These are phyloP conservation scores for Phoxinus phoxinus DNA, from an alignment of 2,113 vertebrate species.

Conservation along the genomic window DNA sequence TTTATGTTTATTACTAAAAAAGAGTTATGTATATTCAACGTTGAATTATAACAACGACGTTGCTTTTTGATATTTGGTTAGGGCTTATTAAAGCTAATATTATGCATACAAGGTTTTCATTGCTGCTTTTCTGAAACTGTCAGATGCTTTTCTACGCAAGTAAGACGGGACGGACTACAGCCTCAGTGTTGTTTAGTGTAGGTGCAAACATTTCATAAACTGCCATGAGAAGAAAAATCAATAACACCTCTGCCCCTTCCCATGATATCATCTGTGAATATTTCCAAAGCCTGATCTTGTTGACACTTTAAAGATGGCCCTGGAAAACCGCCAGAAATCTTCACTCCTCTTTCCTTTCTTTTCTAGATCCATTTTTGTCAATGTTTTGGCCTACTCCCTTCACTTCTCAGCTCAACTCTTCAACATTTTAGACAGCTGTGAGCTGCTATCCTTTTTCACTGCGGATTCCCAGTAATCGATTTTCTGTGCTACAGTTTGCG, in stretches of 20 bases:
- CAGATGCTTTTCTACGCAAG: neutral
- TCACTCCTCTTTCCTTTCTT: neutral
- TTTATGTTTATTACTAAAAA: too few species aligned
- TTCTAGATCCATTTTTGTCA: neutral
- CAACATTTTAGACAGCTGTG: slow-evolving; percentile 22
- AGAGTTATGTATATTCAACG: slow-evolving; percentile 15
- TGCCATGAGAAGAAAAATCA: slow-evolving; percentile 17
- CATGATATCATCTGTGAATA: slow-evolving; percentile 23
- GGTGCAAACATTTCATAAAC: neutral
- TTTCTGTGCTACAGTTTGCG: neutral
- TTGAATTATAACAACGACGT: neutral
- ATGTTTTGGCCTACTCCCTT: neutral
- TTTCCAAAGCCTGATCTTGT: neutral
- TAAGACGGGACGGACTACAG: neutral
- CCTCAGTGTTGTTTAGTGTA: neutral
- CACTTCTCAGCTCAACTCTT: neutral
- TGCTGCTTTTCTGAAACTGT: neutral
- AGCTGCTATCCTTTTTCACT: slow-evolving; percentile 1
- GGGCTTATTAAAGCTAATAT: neutral
- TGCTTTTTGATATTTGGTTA: neutral
- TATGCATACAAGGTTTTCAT: neutral
- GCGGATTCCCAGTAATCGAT: slow-evolving; percentile 2
- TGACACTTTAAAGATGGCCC: neutral
- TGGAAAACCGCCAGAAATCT: neutral
- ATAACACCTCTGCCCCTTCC: neutral